phyloP scores from a whole-genome alignment of 1,140 invertebrate species.

The Adelges cooleyi region DNA sequence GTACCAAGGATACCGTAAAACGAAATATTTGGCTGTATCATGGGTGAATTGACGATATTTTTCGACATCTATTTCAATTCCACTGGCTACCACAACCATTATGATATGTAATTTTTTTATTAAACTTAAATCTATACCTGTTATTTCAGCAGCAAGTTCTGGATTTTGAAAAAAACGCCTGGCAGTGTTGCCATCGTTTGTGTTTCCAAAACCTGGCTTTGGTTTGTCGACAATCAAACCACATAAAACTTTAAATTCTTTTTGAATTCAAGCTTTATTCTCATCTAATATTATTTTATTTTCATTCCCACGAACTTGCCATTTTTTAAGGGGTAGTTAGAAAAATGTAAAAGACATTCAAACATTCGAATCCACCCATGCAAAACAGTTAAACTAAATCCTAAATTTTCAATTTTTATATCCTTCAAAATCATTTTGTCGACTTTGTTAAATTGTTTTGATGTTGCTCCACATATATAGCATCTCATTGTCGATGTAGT shows the following conservation, averaged over 20 bases:
- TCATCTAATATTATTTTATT: conserved; percentile 29
- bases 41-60: conserved; percentile 32
- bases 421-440: conserved; percentile 30
- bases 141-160: conserved; percentile 36
- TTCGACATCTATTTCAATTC: conserved; percentile 28
- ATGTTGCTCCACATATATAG: conserved; percentile 38
- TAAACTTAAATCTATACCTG: conserved; percentile 36
- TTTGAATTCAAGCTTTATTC: conserved; percentile 32
- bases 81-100: conserved; percentile 36
- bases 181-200: conserved; percentile 39
- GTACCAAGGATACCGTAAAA: conserved; percentile 13
- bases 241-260: conserved; percentile 30
- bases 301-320: conserved; percentile 23
- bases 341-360: conserved; percentile 22
- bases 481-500: conserved; percentile 31
- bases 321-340: background rate
- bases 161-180: conserved; percentile 37
- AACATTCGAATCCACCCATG: background rate
- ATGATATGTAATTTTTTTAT: conserved; percentile 36
- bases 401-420: conserved; percentile 23
- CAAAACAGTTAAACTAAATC: background rate
- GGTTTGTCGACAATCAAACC: conserved; percentile 35
- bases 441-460: conserved; percentile 39
- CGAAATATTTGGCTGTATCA: conserved; percentile 33
- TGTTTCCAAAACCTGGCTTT: conserved; percentile 37